Percentiles rank a stretch among this genome's conserved stretches.
Conservation (phyloP, 1,140 invertebrate species). For the Coelopa frigida region DNA sequence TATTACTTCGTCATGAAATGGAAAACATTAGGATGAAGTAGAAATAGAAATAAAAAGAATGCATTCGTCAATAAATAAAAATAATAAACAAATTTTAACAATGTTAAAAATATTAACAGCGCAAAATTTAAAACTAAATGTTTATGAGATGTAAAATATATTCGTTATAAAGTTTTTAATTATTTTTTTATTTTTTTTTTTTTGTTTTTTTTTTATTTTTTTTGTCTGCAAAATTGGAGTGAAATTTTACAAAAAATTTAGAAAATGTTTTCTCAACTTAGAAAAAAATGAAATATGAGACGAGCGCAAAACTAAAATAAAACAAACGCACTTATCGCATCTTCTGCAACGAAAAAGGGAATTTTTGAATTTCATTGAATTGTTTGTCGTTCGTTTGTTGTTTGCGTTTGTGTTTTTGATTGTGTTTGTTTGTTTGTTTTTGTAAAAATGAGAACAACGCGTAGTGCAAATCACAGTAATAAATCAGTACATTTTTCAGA, state of each 20-base stretch:
- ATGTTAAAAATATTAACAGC: slow-evolving; percentile 12
- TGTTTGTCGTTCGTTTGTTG: background rate
- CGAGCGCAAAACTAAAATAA: background rate
- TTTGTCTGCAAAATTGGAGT: slow-evolving; percentile 12
- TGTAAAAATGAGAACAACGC: slow-evolving; percentile 13
- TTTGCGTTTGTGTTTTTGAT: background rate
- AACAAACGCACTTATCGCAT: background rate
- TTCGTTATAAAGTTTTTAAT: background rate
- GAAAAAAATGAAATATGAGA: slow-evolving; percentile 3
- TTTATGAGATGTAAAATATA: slow-evolving; percentile 1
- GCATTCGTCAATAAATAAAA: slow-evolving; percentile 11
- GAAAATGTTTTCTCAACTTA: background rate
- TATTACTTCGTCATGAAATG: too few relatives aligned
- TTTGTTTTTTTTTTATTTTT: background rate
- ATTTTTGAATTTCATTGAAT: background rate
- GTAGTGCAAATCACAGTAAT: slow-evolving; percentile 15
- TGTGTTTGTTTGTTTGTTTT: background rate
- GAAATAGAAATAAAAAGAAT: too few relatives aligned
- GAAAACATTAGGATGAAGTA: too few relatives aligned
- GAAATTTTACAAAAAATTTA: slow-evolving; percentile 12
- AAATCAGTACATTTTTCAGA: slow-evolving; percentile 16
- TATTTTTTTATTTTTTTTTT: background rate
- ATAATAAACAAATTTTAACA: slow-evolving; percentile 6
- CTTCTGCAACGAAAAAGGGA: slow-evolving; percentile 3
- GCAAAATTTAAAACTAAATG: slow-evolving; percentile 2